Percentiles rank a stretch among this genome's conserved stretches.
Conservation (phyloP, 2,113 vertebrate genomes). For the Ophthalmolycus amberensis region DNA sequence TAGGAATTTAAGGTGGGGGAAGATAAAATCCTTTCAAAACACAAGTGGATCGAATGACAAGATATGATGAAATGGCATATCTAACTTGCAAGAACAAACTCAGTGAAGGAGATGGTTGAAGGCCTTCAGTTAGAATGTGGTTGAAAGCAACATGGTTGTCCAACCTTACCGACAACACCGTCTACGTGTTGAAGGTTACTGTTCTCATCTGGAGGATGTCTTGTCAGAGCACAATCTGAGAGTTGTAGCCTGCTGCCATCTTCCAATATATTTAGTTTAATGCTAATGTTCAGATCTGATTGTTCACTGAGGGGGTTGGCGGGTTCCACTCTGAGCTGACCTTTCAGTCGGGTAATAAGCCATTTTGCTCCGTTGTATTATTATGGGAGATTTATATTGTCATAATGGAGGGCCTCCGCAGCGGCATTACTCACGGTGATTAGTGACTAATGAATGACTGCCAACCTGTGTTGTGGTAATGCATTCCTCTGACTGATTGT, state of each 20-base stretch:
- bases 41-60: not conserved
- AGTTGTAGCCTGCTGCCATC: not conserved
- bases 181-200: not conserved
- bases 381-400: slow-evolving; percentile 61
- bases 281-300: slow-evolving; percentile 46
- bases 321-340: slow-evolving; percentile 54
- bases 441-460: slow-evolving; percentile 67
- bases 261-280: slow-evolving; percentile 19
- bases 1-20: not conserved
- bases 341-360: slow-evolving; percentile 48
- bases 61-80: not conserved
- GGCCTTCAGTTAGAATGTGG: not conserved
- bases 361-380: slow-evolving; percentile 42
- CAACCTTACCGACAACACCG: not conserved
- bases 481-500: slow-evolving; percentile 67
- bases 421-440: slow-evolving; percentile 63
- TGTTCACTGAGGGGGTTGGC: slow-evolving; percentile 41
- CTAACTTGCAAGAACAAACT: not conserved
- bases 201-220: not conserved
- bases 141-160: not conserved
- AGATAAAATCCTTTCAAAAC: not conserved
- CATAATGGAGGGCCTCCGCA: slow-evolving; percentile 56
- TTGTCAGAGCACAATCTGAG: not conserved
- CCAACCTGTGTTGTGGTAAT: slow-evolving; percentile 57
- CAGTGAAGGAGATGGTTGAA: not conserved